Evolutionary conservation across 2,113 vertebrate genomes (phyloP).

Genomic region (Axis porcinus): DNA sequence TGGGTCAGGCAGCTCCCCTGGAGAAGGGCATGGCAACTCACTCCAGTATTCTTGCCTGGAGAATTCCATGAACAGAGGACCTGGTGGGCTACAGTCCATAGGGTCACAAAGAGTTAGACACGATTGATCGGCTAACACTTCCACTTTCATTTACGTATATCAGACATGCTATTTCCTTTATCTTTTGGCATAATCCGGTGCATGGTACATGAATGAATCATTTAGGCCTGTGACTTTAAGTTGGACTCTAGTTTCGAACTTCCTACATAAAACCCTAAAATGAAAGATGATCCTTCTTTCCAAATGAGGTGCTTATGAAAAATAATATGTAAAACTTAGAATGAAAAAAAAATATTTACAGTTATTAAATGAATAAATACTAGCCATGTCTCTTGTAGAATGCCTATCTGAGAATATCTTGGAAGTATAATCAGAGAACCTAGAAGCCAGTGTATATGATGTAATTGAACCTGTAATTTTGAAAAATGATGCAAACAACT

Average conservation of each 20-base stretch:
- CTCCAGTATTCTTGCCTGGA: background rate
- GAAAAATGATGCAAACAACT: background rate
- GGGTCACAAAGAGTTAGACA: background rate
- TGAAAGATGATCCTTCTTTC: background rate
- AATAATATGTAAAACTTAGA: background rate
- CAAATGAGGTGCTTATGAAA: background rate
- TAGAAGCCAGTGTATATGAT: background rate
- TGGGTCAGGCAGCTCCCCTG: background rate
- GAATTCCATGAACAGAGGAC: background rate
- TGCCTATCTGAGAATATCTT: slow-evolving; percentile 12
- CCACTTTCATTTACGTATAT: background rate
- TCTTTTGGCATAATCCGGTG: background rate
- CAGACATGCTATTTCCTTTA: background rate
- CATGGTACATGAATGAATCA: background rate
- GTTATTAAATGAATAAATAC: background rate
- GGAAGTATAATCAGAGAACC: background rate
- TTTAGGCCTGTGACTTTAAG: background rate
- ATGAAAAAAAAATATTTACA: background rate
- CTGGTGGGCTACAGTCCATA: background rate
- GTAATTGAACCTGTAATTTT: background rate
- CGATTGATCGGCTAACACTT: background rate
- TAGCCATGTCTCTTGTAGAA: background rate
- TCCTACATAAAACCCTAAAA: background rate
- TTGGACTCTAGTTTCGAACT: background rate
- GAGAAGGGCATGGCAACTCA: background rate